A percentile compares a stretch with the other conserved stretches of the same genome.
These are phyloP conservation scores for Campoletis sonorensis DNA, from an alignment of 1,140 invertebrate species.

Conservation along the genomic window DNA sequence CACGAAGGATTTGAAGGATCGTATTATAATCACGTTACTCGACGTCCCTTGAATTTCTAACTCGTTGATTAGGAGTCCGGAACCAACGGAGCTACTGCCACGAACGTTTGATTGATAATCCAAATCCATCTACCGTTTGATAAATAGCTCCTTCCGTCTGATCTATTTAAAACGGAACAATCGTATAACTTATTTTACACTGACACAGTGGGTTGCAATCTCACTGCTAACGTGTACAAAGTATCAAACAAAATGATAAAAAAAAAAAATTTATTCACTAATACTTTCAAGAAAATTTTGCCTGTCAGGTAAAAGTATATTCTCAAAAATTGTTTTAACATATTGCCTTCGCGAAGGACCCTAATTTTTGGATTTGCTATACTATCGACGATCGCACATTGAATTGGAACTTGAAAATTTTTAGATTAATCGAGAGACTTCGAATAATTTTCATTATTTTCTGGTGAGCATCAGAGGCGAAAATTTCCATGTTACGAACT, in stretches of 20 bases:
- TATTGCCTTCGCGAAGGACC: no score
- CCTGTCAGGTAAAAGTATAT: no score
- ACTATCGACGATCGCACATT: no score
- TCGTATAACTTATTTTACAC: neutral
- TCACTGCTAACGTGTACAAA: neutral
- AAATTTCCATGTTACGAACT: no score
- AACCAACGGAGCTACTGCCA: constrained; percentile 29
- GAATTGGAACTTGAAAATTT: no score
- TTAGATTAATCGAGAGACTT: no score
- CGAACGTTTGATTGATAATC: constrained; percentile 34
- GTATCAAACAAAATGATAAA: neutral
- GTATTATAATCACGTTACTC: constrained; percentile 48
- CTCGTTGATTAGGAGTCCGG: constrained; percentile 37
- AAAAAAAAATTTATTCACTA: neutral
- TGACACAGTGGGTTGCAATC: neutral
- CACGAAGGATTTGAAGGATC: constrained; percentile 46
- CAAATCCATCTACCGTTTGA: constrained; percentile 43
- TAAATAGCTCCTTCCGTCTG: constrained; percentile 14
- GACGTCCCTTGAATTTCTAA: constrained; percentile 24
- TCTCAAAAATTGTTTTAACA: no score
- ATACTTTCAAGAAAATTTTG: no score
- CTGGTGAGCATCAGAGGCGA: no score
- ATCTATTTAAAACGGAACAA: constrained; percentile 2
- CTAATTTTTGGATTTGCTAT: no score
- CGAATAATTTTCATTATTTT: no score